Conservation (phyloP, 2,888 invertebrate genomes). For the Phaedon cochleariae region DNA sequence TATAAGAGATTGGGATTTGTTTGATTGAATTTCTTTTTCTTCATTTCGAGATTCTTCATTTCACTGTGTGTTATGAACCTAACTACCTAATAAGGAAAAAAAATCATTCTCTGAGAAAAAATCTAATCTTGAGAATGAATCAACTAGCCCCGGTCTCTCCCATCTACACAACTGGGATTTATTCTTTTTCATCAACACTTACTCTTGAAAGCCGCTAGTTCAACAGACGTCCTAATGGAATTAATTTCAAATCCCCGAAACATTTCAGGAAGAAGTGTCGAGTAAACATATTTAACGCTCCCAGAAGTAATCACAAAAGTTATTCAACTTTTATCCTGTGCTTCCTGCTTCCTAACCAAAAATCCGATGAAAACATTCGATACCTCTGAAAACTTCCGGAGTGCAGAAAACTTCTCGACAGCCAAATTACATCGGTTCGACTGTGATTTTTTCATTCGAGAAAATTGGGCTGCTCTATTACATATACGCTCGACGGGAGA, state of each 20-base stretch:
- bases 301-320: not conserved
- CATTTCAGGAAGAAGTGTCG: not conserved
- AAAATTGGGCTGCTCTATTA: not conserved
- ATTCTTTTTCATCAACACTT: too few species aligned
- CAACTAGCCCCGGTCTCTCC: too few species aligned
- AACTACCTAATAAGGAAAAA: too few species aligned
- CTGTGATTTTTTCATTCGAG: not conserved
- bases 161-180: too few species aligned
- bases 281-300: not conserved
- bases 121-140: too few species aligned
- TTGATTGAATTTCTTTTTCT: too few species aligned
- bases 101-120: too few species aligned
- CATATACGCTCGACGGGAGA: not conserved
- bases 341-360: not conserved
- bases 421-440: conserved; percentile 15
- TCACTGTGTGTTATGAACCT: too few species aligned
- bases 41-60: too few species aligned
- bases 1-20: too few species aligned
- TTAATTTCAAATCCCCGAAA: not conserved
- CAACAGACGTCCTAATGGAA: not conserved
- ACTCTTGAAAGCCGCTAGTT: too few species aligned
- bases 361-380: conserved; percentile 18
- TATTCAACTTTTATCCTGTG: conserved; percentile 8
- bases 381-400: conserved; percentile 5
- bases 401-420: conserved; percentile 3